Evolutionary conservation across 2,113 vertebrate species (phyloP).

Genomic region (Choloepus hoffmanni): DNA sequence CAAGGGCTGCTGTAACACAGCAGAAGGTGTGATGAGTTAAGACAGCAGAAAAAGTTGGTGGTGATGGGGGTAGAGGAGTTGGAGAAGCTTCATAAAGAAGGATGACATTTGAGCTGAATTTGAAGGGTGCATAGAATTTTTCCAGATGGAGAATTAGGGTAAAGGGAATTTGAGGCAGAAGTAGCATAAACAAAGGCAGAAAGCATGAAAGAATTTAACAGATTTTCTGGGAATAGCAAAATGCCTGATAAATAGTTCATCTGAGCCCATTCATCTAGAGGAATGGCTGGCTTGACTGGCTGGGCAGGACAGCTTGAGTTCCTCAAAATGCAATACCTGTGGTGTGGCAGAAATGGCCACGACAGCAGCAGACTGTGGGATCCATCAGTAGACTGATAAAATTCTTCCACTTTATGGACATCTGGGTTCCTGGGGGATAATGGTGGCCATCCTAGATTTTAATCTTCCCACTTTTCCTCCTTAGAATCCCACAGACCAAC

Average conservation of each 20-base stretch:
- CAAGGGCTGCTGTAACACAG: background rate
- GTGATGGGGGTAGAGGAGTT: background rate
- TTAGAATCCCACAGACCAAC: background rate
- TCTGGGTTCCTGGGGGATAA: background rate
- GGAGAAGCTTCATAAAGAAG: background rate
- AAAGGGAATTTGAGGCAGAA: background rate
- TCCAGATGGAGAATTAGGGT: background rate
- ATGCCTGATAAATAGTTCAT: background rate
- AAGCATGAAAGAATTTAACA: background rate
- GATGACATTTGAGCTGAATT: background rate
- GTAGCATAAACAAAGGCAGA: background rate
- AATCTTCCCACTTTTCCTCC: background rate
- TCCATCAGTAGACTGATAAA: background rate
- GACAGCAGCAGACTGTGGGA: background rate
- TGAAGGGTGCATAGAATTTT: background rate
- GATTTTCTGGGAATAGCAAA: background rate
- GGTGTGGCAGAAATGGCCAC: background rate
- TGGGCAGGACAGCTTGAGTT: background rate
- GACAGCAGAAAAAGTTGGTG: background rate
- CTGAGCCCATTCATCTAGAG: background rate
- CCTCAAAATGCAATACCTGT: no score
- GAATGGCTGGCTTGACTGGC: no score
- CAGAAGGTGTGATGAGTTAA: background rate
- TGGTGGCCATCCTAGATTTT: background rate
- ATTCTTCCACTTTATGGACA: background rate